A percentile compares a stretch with the other conserved stretches of the same genome.
Evolutionary conservation across 2,113 vertebrate species (phyloP).

Genomic region (Emydura subglobosa): DNA sequence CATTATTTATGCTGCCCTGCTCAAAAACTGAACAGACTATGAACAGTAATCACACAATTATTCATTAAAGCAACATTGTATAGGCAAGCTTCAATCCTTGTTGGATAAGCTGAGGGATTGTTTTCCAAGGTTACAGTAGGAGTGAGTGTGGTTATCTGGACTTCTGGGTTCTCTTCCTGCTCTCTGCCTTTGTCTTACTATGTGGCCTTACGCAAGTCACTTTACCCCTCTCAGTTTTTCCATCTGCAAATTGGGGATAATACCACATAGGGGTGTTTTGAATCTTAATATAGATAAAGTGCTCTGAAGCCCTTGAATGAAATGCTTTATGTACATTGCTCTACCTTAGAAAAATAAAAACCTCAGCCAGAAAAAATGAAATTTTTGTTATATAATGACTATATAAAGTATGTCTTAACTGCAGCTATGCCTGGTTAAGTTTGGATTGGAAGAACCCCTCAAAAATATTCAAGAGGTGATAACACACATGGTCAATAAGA

Average conservation of each 20-base stretch:
- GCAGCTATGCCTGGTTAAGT: neutral
- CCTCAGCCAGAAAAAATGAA: neutral
- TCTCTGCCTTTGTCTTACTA: neutral
- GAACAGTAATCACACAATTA: neutral
- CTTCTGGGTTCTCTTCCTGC: neutral
- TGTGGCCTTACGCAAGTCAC: conserved; percentile 21
- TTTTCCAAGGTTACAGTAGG: neutral
- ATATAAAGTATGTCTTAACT: neutral
- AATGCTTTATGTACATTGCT: neutral
- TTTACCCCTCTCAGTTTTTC: neutral
- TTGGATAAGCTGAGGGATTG: neutral
- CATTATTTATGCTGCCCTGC: neutral
- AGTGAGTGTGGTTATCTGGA: neutral
- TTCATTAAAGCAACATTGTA: neutral
- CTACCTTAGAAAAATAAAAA: neutral
- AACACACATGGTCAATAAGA: neutral
- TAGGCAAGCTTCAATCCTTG: neutral
- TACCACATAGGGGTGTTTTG: neutral
- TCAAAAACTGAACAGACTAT: neutral
- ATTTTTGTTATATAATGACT: neutral
- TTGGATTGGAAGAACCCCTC: neutral
- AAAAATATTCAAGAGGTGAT: neutral
- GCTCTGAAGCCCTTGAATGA: neutral
- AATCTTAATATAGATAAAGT: neutral
- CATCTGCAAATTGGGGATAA: conserved; percentile 32